Base-by-base conservation (phyloP, 1,140 invertebrate species). In the Ips typographus region DNA sequence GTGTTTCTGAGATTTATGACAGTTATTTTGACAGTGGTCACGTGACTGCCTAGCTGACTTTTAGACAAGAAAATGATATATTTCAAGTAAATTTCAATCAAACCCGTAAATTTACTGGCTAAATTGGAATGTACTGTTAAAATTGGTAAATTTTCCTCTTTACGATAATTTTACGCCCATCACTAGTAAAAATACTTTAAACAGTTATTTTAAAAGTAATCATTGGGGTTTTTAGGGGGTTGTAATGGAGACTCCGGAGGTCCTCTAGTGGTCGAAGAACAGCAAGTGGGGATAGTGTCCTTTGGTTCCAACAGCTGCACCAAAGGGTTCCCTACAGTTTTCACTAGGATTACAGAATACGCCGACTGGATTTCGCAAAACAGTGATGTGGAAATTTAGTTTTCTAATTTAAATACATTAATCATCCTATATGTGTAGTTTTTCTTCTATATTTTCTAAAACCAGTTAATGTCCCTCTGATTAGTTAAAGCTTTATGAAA, bases 191-290 rank as follows among this genome's bases (percentile, higher is more conserved):
- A 22, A 22, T 22, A 22, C 22, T 22, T 22, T 22, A 22, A 22
- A 22, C 22, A 22, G 22, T 22, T 22, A n/a, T 39, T 22, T 22
- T 22, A 22, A 22, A 22, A 22, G 22, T 22, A 22, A 22, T 22
- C 22, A 22, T 22, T 22, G 22, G 22, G 22, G n/a, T 62, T 61
- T 55, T 37, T 43, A 59, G 71, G 72, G 5, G 68, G 65, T 8
- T 73, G 72, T 40, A 63, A 73, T 49, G 84, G 85, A 64, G 85
- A 86, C 71, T 83, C 83, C 40, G 85, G 85, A 8, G 85, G 85
- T 8, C 85, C 85, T 38, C 67, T 86, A 5, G 79, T 83, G 2
- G 83, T 83, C 52, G 73, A 81, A 37, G 74, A 74, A 3, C 74
- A 80, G 49, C 75, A 83, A 71, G 76, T 79, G 3, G 84, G 84